A percentile compares a stretch with the other conserved stretches of the same genome.
Conservation (phyloP, 64 coral and sea anemone species). For the Montipora capricornis region DNA sequence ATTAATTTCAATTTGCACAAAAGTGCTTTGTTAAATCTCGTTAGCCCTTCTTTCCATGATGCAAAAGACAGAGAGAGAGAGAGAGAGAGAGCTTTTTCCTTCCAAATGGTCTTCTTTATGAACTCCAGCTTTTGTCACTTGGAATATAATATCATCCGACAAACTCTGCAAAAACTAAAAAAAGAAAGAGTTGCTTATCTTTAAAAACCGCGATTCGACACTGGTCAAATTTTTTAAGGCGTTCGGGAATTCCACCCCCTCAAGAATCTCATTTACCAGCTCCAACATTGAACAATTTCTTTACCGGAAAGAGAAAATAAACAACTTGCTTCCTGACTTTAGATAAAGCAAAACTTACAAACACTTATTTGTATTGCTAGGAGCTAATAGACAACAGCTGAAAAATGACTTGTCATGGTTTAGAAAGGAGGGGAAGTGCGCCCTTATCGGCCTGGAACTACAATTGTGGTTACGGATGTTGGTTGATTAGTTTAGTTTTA, state of each 20-base stretch:
- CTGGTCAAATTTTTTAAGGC: neutral
- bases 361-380: neutral
- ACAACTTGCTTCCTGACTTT: slow-evolving; percentile 50
- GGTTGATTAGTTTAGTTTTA: neutral
- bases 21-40: no score
- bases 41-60: no score
- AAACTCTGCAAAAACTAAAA: neutral
- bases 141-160: neutral
- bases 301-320: slow-evolving; percentile 45
- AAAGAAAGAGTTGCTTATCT: neutral
- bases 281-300: slow-evolving; percentile 9
- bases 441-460: no score
- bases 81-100: no score
- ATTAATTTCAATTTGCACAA: neutral
- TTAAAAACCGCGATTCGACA: neutral
- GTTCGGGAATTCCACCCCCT: neutral
- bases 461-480: neutral
- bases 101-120: neutral
- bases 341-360: slow-evolving; percentile 23
- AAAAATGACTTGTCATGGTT: neutral
- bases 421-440: no score
- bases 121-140: neutral
- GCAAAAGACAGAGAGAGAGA: no score
- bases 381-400: neutral
- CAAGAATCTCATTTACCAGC: neutral